Base-by-base conservation (phyloP, 2,797 vertebrate species). In the Avahi laniger region DNA sequence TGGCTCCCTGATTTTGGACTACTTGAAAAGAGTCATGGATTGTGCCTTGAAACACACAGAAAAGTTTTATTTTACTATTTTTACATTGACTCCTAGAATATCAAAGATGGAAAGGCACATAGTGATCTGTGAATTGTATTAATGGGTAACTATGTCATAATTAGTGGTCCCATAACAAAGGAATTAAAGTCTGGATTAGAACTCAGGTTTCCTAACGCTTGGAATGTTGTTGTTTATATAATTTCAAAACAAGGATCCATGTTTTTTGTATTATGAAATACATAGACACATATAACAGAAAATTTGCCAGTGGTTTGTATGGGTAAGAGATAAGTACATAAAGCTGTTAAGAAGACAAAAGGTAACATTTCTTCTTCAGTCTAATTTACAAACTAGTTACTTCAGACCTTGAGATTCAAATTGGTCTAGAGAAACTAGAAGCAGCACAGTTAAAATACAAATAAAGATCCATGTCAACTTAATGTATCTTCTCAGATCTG, bases 341-440 rank as follows among this genome's bases (percentile, higher is more conserved):
- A 92, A 87, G 30, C 81, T 92, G 22, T 75, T 94, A 72, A 67
- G 67, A 97, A 84, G 24, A 79, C 63, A 61, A 69, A 93, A 95
- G 86, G 3, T 0, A 70, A 57, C 87, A 38, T 89, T 52, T 83
- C 22, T 87, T 54, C 57, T 91, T 80, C 81, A 79, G 70, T 95
- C 17, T 72, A 75, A 82, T 93, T 97, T 92, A 95, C 26, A 41
- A 93, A 67, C 4, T 26, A 20, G 18, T 82, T 57, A 91, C 89
- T 72, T 95, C 95, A 82, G 7, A 65, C 38, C 2, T 22, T 70
- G 50, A 80, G 41, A 70, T 57, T 79, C 91, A 97, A 97, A 96
- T 89, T 96, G 12, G 13, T 0, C 78, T 70, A 86, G 57, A 97
- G 43, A 65, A 94, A 48, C 78, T 97, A 65, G 43, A 98, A 78